Base-by-base conservation (phyloP, 2,888 invertebrate genomes). In the Syrphus vitripennis region DNA sequence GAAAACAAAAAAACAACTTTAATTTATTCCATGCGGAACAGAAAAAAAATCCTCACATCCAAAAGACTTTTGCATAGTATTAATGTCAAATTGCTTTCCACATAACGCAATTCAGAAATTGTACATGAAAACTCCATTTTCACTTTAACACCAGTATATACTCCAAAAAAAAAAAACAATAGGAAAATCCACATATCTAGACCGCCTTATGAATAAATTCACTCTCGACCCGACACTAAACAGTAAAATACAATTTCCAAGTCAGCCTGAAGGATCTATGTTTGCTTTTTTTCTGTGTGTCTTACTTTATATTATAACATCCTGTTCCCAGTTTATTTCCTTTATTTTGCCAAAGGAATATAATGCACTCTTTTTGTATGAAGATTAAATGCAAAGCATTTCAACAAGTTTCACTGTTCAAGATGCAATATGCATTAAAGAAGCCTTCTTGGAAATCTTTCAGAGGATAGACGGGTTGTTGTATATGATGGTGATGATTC, bases 181-280 rank as follows among this genome's bases (percentile, higher is more conserved):
- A 26, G 26, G 26, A 1, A 63, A 26, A 42, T 53, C 42, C 26
- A 34, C 40, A 50, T 14, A 59, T 29, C n/a, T n/a, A n/a, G n/a
- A 26, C 37, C 19, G 34, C 50, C 76, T 80, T 76, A 84, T 81
- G 81, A 76, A 84, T 80, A 84, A 81, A 81, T 84, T 67, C 53
- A 67, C 53, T 61, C 67, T 59, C 31, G 71, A 67, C 71, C 70
- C 76, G 70, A 63, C 76, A 84, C 76, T 76, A 67, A 84, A 55
- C 80, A 84, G 72, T 77, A 77, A 72, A 84, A 84, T 81, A 81
- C 81, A 81, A 77, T 84, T 81, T 77, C 61, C 76, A 84, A 76
- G 81, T 81, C 55, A 67, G 57, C 83, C 50, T 70, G 57, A 70
- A 79, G 74, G 69, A 83, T 34, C 24, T 29, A 7, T 45, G 7